These are phyloP conservation scores for Phragmatobia fuliginosa DNA, from an alignment of 2,888 invertebrate species.

Conservation along the genomic window DNA sequence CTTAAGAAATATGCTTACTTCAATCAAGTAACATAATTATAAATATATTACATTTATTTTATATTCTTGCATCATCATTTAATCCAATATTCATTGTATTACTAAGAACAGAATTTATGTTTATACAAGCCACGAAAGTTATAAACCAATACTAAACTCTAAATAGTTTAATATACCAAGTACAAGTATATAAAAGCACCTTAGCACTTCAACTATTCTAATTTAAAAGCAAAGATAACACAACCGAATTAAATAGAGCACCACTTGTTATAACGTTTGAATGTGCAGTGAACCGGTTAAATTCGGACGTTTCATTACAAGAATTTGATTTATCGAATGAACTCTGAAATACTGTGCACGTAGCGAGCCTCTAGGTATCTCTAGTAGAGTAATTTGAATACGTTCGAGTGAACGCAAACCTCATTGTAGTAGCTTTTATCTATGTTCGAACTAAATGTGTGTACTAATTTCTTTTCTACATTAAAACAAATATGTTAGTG, in stretches of 20 bases:
- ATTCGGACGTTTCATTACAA: slow-evolving; percentile 80
- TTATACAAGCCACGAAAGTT: too few species aligned
- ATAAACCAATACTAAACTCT: too few species aligned
- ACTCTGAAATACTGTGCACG: slow-evolving; percentile 68
- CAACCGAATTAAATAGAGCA: slow-evolving; percentile 42
- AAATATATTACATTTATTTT: too few species aligned
- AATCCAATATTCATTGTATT: too few species aligned
- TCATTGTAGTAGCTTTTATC: slow-evolving; percentile 29
- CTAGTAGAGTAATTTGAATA: slow-evolving; percentile 51
- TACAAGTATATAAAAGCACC: slow-evolving; percentile 3
- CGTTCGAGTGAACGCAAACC: slow-evolving; percentile 33
- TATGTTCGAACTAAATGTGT: slow-evolving; percentile 3
- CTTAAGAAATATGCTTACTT: too few species aligned
- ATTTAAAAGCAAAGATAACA: slow-evolving; percentile 26
- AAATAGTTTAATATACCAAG: too few species aligned
- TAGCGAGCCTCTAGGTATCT: slow-evolving; percentile 42
- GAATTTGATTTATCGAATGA: slow-evolving; percentile 78
- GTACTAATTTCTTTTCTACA: neutral
- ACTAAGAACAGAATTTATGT: too few species aligned
- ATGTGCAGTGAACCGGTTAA: slow-evolving; percentile 59
- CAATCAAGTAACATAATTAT: too few species aligned
- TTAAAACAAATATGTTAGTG: neutral
- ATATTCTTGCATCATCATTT: too few species aligned
- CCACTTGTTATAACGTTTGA: slow-evolving; percentile 58
- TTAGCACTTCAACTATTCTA: slow-evolving; percentile 33